Evolutionary conservation across 2,797 vertebrate species (phyloP).

Genomic region (Acomys russatus): DNA sequence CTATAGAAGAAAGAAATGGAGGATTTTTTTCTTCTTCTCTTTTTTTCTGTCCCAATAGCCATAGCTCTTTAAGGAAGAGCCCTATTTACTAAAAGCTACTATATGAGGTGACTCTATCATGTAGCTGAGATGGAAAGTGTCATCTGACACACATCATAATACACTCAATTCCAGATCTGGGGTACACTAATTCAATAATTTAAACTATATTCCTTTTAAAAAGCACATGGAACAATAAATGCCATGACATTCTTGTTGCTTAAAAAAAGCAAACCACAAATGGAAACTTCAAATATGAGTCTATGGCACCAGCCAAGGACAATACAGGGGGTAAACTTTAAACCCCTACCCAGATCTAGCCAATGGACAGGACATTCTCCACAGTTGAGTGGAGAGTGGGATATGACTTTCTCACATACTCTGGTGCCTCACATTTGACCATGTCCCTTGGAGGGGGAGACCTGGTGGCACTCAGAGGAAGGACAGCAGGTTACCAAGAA

Average conservation of each 20-base stretch:
- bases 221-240: not conserved
- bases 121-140: not conserved
- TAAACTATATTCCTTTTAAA: not conserved
- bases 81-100: not conserved
- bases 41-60: not conserved
- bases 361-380: no score
- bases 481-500: no score
- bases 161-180: constrained; percentile 16
- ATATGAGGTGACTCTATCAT: not conserved
- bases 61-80: not conserved
- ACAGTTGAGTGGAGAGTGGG: no score
- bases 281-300: not conserved
- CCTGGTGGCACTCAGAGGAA: no score
- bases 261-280: not conserved
- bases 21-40: not conserved
- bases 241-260: not conserved
- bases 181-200: not conserved
- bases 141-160: not conserved
- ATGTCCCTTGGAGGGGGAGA: no score
- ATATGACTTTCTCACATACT: no score
- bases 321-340: no score
- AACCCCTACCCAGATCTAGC: no score
- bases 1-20: not conserved
- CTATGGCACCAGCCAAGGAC: no score
- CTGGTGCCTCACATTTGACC: no score